Evolutionary conservation across 1,140 invertebrate species (phyloP).

Genomic region (Phymorhynchus buccinoides): DNA sequence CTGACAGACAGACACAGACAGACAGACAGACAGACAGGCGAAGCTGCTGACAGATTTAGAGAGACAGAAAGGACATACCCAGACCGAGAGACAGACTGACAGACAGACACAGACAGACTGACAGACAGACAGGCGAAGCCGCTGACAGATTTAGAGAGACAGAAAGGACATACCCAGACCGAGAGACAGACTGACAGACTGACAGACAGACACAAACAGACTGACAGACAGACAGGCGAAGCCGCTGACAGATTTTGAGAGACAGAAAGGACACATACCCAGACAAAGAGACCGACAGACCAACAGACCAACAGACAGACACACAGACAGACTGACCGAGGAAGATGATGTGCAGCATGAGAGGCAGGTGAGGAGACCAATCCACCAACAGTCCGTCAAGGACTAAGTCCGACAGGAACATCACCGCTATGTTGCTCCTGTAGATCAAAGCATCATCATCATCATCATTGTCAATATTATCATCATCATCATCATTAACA

Average conservation of each 20-base stretch:
- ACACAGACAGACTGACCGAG: slow-evolving; percentile 77
- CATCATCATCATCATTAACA: too few relatives aligned
- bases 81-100: too few relatives aligned
- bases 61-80: too few relatives aligned
- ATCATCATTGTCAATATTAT: too few relatives aligned
- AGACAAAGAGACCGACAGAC: neutral
- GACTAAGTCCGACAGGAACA: slow-evolving; percentile 95
- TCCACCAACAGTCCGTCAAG: slow-evolving; percentile 91
- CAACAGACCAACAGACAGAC: neutral
- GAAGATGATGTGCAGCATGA: slow-evolving; percentile 96
- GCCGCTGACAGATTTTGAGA: neutral
- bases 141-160: too few relatives aligned
- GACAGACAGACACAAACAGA: neutral
- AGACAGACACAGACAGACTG: too few relatives aligned
- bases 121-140: too few relatives aligned
- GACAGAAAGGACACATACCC: neutral
- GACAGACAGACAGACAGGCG: too few relatives aligned
- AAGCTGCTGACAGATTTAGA: too few relatives aligned
- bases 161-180: too few relatives aligned
- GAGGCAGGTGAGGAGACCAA: slow-evolving; percentile 95
- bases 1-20: too few relatives aligned
- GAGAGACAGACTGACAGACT: neutral
- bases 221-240: neutral
- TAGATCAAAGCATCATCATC: too few relatives aligned
- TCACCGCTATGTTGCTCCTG: slow-evolving; percentile 97